phyloP scores from a whole-genome alignment of 92 coral and sea anemone genomes.

The Palythoa heliodiscus region DNA sequence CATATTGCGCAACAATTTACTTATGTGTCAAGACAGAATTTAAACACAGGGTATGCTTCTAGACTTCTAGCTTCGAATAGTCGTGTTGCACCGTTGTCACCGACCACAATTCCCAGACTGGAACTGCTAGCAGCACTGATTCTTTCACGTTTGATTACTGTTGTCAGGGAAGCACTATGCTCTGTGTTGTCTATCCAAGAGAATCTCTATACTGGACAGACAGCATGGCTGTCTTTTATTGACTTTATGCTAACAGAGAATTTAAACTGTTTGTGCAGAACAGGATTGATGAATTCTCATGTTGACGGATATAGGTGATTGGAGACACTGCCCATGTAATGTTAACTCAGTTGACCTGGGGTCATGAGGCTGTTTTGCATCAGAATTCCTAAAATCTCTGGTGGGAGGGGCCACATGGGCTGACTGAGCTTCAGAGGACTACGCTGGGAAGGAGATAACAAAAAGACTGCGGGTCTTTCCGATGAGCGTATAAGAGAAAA shows the following conservation, averaged over 20 bases:
- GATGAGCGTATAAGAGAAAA: constrained; percentile 19
- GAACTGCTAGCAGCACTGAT: constrained; percentile 60
- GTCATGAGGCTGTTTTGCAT: constrained; percentile 25
- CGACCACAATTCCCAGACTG: constrained; percentile 54
- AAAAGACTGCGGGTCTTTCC: constrained; percentile 23
- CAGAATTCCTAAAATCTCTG: constrained; percentile 26
- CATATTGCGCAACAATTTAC: constrained; percentile 54
- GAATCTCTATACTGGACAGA: constrained; percentile 60
- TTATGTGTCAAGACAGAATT: constrained; percentile 55
- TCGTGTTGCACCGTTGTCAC: constrained; percentile 50
- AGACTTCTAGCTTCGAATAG: constrained; percentile 60
- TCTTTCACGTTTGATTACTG: constrained; percentile 41
- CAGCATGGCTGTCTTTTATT: constrained; percentile 53
- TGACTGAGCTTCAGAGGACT: constrained; percentile 20
- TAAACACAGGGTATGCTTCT: constrained; percentile 32
- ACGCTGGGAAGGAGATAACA: not conserved
- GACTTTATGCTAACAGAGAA: constrained; percentile 46
- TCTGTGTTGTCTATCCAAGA: constrained; percentile 22
- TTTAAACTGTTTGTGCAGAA: constrained; percentile 58
- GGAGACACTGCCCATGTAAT: constrained; percentile 57
- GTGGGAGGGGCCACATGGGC: constrained; percentile 48
- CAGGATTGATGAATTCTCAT: constrained; percentile 58
- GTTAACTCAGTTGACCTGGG: constrained; percentile 49
- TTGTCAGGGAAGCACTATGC: constrained; percentile 34
- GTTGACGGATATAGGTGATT: constrained; percentile 33